Evolutionary conservation across 1,140 invertebrate species (phyloP).

Genomic region (Drosophila quadrilineata): DNA sequence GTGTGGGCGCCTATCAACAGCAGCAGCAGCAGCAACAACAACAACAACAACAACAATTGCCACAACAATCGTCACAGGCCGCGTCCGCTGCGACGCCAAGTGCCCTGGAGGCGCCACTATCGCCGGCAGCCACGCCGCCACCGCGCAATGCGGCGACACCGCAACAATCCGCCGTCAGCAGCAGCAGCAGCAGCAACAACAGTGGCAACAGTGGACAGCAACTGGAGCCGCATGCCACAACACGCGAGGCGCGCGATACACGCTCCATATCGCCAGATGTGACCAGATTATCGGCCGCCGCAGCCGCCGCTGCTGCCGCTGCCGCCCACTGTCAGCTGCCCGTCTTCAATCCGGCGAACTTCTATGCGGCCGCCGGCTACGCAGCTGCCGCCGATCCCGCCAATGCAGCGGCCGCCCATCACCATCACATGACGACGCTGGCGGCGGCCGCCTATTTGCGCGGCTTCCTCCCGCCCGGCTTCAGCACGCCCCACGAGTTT

Average conservation of each 20-base stretch:
- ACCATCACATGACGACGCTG: constrained; percentile 79
- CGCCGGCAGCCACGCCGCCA: constrained; percentile 61
- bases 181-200: constrained; percentile 36
- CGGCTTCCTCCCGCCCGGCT: constrained; percentile 79
- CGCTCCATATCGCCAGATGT: constrained; percentile 76
- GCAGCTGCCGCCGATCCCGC: constrained; percentile 66
- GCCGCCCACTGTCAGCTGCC: constrained; percentile 78
- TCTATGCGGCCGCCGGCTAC: constrained; percentile 79
- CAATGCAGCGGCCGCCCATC: constrained; percentile 71
- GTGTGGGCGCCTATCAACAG: constrained; percentile 74
- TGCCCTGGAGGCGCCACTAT: constrained; percentile 53
- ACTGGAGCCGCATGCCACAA: background rate
- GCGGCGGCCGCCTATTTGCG: constrained; percentile 76
- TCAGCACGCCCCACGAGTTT: constrained; percentile 78
- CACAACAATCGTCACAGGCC: constrained; percentile 35
- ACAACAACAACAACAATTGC: constrained; percentile 49
- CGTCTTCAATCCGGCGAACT: constrained; percentile 80
- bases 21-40: constrained; percentile 49
- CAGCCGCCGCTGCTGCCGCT: constrained; percentile 70
- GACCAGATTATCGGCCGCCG: constrained; percentile 66
- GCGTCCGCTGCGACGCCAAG: constrained; percentile 58
- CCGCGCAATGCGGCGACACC: constrained; percentile 55
- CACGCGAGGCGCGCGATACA: constrained; percentile 46
- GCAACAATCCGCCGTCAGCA: constrained; percentile 34
- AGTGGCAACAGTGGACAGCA: constrained; percentile 31